These are phyloP conservation scores for Drosophila neotestacea DNA, from an alignment of 2,888 invertebrate genomes.

Conservation along the genomic window DNA sequence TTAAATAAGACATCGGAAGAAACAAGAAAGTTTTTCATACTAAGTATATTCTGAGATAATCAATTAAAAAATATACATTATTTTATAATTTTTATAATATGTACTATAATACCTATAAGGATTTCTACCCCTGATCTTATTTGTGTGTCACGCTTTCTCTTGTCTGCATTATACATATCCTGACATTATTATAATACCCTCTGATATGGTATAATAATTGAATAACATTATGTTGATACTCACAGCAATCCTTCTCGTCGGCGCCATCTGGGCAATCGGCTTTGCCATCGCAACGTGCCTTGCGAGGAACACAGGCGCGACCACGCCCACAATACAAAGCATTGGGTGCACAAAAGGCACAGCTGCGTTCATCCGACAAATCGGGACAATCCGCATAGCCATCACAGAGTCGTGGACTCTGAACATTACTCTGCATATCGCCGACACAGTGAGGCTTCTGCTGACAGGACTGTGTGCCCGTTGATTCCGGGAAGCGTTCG, in stretches of 20 bases:
- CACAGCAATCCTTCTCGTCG: conserved; percentile 94
- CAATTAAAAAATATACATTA: too few relatives aligned
- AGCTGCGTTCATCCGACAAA: conserved; percentile 92
- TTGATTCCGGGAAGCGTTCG: conserved; percentile 91
- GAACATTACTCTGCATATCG: conserved; percentile 90
- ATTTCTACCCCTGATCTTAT: too few relatives aligned
- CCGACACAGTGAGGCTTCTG: conserved; percentile 93
- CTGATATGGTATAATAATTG: too few relatives aligned
- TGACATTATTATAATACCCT: too few relatives aligned
- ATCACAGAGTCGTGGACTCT: conserved; percentile 93
- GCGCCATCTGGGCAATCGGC: conserved; percentile 94
- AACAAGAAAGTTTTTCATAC: too few relatives aligned
- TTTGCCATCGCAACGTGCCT: conserved; percentile 92
- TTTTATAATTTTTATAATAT: too few relatives aligned
- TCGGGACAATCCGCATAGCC: conserved; percentile 94
- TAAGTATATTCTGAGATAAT: too few relatives aligned
- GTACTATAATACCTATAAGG: too few relatives aligned
- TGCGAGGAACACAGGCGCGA: conserved; percentile 90
- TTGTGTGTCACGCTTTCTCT: too few relatives aligned
- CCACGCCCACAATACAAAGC: conserved; percentile 92
- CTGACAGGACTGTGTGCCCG: conserved; percentile 90
- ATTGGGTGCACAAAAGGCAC: conserved; percentile 91
- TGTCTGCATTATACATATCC: too few relatives aligned
- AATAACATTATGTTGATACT: conserved; percentile 84
- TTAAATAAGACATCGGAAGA: too few relatives aligned